Conservation (phyloP, 2,797 vertebrate species). For the Cheracebus regulus region DNA sequence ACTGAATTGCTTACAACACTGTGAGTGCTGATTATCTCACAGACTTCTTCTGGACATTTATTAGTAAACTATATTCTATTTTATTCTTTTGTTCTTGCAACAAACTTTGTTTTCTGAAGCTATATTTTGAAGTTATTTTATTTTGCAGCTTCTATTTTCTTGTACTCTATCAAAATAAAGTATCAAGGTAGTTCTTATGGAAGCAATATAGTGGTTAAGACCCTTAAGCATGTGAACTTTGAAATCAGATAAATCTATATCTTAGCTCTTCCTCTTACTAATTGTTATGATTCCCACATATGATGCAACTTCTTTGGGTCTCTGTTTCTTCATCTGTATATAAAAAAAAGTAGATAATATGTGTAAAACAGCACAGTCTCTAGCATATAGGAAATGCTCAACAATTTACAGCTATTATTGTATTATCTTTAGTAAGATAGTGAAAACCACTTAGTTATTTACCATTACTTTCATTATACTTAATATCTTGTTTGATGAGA, state of each 20-base stretch:
- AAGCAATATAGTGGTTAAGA: neutral
- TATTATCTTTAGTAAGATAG: neutral
- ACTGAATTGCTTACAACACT: neutral
- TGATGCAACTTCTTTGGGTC: neutral
- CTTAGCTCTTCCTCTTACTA: neutral
- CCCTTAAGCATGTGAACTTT: neutral
- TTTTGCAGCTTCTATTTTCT: neutral
- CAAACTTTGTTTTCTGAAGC: neutral
- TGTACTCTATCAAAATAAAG: neutral
- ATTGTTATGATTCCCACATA: neutral
- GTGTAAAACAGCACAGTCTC: neutral
- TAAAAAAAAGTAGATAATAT: neutral
- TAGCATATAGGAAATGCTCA: neutral
- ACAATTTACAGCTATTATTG: neutral
- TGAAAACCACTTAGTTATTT: neutral
- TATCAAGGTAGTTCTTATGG: neutral
- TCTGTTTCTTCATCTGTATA: neutral
- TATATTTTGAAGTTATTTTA: neutral
- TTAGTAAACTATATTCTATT: neutral
- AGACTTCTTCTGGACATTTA: neutral
- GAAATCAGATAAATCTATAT: neutral
- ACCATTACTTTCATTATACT: neutral
- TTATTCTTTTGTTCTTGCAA: neutral
- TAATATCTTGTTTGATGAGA: neutral
- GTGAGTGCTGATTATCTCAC: neutral